Evolutionary conservation across 2,797 vertebrate species (phyloP).

Genomic region (Trichosurus vulpecula): DNA sequence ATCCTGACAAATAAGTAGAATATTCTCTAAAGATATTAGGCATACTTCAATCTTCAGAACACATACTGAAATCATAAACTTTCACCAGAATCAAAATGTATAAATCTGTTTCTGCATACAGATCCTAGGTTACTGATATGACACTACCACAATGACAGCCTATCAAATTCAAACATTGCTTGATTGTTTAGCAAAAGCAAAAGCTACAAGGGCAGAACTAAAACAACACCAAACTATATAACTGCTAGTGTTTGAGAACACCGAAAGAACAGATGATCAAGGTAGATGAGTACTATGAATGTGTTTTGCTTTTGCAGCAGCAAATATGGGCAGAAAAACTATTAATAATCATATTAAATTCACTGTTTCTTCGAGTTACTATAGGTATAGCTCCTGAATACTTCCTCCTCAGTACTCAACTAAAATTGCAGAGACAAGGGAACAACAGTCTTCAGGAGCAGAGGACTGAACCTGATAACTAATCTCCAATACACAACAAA

Average conservation of each 20-base stretch:
- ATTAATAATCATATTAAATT: slow-evolving; percentile 78
- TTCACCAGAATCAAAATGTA: neutral
- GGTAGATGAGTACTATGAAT: slow-evolving; percentile 57
- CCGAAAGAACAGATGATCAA: slow-evolving; percentile 57
- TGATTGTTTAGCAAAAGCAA: neutral
- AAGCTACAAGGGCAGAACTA: slow-evolving; percentile 55
- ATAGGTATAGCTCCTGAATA: slow-evolving; percentile 61
- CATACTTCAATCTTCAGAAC: neutral
- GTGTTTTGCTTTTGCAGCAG: slow-evolving; percentile 70
- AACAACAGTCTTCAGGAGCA: slow-evolving; percentile 42
- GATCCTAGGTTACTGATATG: neutral
- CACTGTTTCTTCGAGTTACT: slow-evolving; percentile 70
- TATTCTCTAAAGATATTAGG: slow-evolving; percentile 14
- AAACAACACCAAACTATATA: slow-evolving; percentile 66
- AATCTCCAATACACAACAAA: neutral
- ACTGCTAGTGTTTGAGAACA: slow-evolving; percentile 69
- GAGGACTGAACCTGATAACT: neutral
- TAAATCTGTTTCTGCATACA: neutral
- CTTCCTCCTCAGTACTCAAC: slow-evolving; percentile 49
- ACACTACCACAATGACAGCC: neutral
- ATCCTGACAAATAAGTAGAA: slow-evolving; percentile 3
- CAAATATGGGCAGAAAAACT: slow-evolving; percentile 70
- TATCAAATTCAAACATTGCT: neutral
- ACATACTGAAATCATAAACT: neutral
- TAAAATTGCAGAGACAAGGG: slow-evolving; percentile 32